Conservation (phyloP, 1,140 invertebrate genomes). For the Elysia chlorotica region DNA sequence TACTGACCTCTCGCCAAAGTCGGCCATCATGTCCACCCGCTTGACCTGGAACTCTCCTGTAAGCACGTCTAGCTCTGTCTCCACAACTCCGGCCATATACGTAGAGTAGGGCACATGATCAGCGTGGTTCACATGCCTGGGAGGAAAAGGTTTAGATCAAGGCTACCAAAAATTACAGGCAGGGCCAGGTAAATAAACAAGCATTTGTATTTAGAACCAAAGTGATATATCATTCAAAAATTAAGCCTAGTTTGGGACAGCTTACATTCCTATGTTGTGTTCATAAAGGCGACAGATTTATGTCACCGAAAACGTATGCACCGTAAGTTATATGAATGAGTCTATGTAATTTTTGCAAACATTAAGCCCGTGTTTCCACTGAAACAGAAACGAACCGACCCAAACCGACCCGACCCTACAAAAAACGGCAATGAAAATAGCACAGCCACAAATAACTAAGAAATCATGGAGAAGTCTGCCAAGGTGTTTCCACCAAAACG, state of each 20-base stretch:
- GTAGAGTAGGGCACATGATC: constrained; percentile 16
- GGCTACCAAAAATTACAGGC: background rate
- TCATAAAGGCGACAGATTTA: background rate
- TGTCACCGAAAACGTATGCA: background rate
- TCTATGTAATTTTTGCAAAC: too few species aligned
- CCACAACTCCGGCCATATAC: constrained; percentile 30
- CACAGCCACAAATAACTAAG: too few species aligned
- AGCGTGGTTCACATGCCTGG: background rate
- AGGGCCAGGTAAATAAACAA: background rate
- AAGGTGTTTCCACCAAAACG: too few species aligned
- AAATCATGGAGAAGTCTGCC: too few species aligned
- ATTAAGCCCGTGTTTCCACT: too few species aligned
- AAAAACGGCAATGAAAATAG: too few species aligned
- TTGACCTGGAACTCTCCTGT: constrained; percentile 63
- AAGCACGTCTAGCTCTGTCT: constrained; percentile 38
- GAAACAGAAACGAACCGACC: too few species aligned
- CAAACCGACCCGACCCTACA: too few species aligned
- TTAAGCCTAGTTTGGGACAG: background rate
- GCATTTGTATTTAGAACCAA: background rate
- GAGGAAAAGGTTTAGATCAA: background rate
- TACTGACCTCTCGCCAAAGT: constrained; percentile 54
- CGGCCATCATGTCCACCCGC: constrained; percentile 57
- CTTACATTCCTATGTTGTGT: background rate
- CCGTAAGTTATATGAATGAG: too few species aligned
- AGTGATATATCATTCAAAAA: background rate